Conservation (phyloP, 2,797 vertebrate species). For the Crossoptilon crossoptilon region DNA sequence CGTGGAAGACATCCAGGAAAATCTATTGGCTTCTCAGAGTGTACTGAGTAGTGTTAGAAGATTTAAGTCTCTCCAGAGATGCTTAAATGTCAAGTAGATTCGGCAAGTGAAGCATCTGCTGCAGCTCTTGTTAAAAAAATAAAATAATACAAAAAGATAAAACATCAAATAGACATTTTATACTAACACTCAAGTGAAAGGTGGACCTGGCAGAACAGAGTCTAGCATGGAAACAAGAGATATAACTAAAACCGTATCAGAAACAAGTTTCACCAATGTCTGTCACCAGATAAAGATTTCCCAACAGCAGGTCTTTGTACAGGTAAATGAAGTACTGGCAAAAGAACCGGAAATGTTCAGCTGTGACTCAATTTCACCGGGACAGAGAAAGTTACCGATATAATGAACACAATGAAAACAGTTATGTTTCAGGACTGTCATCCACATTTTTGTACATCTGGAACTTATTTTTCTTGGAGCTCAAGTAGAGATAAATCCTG, state of each 20-base stretch:
- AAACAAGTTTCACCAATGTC: not conserved
- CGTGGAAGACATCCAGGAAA: conserved; percentile 77
- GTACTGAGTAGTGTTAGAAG: conserved; percentile 66
- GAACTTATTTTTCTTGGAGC: conserved; percentile 55
- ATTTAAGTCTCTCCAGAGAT: conserved; percentile 76
- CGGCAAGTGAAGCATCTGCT: conserved; percentile 24
- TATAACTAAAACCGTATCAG: not conserved
- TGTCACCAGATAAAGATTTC: conserved; percentile 36
- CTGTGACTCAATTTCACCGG: conserved; percentile 28
- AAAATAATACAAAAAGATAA: not conserved
- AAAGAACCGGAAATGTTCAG: conserved; percentile 34
- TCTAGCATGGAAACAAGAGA: not conserved
- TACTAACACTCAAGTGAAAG: not conserved
- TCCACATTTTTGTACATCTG: conserved; percentile 38
- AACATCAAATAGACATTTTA: not conserved
- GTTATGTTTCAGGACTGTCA: conserved; percentile 57
- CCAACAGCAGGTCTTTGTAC: conserved; percentile 36
- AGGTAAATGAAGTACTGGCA: conserved; percentile 61
- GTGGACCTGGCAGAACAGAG: not conserved
- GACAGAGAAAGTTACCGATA: conserved; percentile 44
- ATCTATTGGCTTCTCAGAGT: conserved; percentile 62
- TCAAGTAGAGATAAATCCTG: conserved; percentile 31
- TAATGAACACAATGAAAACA: conserved; percentile 50
- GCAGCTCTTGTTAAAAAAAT: conserved; percentile 8
- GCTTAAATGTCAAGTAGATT: conserved; percentile 63